Conservation (phyloP, 2,797 vertebrate species). For the Nannoperca obscura region DNA sequence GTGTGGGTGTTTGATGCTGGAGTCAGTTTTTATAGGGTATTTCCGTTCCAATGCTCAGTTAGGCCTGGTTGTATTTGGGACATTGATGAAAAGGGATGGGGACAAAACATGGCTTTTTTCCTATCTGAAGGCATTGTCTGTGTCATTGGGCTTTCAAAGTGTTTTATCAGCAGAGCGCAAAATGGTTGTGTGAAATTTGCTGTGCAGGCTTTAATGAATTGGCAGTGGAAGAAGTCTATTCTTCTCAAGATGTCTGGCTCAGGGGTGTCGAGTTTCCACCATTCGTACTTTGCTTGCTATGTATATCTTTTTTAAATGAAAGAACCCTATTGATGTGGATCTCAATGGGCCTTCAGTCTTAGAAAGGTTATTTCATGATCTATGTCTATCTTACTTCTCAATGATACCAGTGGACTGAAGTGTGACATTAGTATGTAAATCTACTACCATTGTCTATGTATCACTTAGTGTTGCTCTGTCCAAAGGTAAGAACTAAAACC, state of each 20-base stretch:
- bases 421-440: constrained; percentile 67
- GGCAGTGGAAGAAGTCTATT: constrained; percentile 71
- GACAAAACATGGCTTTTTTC: constrained; percentile 72
- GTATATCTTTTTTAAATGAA: constrained; percentile 76
- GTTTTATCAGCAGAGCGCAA: constrained; percentile 82
- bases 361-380: constrained; percentile 65
- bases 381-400: constrained; percentile 58
- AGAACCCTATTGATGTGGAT: constrained; percentile 74
- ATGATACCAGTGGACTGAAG: constrained; percentile 68
- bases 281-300: constrained; percentile 58
- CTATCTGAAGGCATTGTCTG: constrained; percentile 79
- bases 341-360: constrained; percentile 64
- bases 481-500: no score
- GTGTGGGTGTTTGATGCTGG: constrained; percentile 34
- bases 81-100: constrained; percentile 73
- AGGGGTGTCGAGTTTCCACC: constrained; percentile 65
- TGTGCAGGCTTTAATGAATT: constrained; percentile 77
- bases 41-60: constrained; percentile 54
- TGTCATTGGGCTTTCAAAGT: constrained; percentile 78
- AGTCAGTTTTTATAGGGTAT: constrained; percentile 53
- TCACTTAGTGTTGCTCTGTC: constrained; percentile 4
- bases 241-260: constrained; percentile 79
- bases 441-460: constrained; percentile 35
- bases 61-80: constrained; percentile 69
- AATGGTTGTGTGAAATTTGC: constrained; percentile 81